Base-by-base conservation (phyloP, 2,113 vertebrate species). In the Plecturocebus donacophilus region DNA sequence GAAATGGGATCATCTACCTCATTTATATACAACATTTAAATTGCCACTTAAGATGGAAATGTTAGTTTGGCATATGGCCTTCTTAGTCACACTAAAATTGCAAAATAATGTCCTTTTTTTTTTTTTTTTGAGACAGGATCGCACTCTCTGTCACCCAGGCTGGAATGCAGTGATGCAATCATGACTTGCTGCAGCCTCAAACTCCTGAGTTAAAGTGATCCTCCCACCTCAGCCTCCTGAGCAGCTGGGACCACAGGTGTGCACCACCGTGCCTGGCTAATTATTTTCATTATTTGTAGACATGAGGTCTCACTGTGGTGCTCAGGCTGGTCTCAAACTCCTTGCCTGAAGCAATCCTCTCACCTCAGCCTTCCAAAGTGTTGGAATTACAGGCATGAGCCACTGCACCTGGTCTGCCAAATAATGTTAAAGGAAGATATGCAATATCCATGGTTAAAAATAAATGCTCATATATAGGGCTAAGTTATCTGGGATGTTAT, bases 71-170 rank as follows among this genome's bases (percentile, higher is more conserved):
- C 32, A 88, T 82, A 73, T 58, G 19, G 52, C 75, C 87, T 77
- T 91, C 80, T 92, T 90, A 82, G 91, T 90, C 84, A 95, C 12
- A 61, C 47, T 75, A 82, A 66, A 91, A 86, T 94, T 94, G 38
- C 45, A 95, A 92, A 96, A 35, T 58, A 92, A 77, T 70, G 16
- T 47, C 11, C 12, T 64, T 64, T 68, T 35, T 32, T 66, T 32
- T 66, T 32, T 68, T 68, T 68, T 68, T 68, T 35, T 35, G 66
- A 68, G 66, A 8, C 32, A 19, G 16, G 32, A 32, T 68, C 66
- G 35, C 66, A n/a, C 32, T 68, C 32, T 68, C 32, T 35, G 66
- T n/a, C 32, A n/a, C 35, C 66, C 66, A 68, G 66, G 32, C 32
- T 68, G 66, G 66, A n/a, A 16, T 68, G 66, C 66, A n/a, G 66